These are phyloP conservation scores for Agrypnus murinus DNA, from an alignment of 2,888 invertebrate genomes.

Conservation along the genomic window DNA sequence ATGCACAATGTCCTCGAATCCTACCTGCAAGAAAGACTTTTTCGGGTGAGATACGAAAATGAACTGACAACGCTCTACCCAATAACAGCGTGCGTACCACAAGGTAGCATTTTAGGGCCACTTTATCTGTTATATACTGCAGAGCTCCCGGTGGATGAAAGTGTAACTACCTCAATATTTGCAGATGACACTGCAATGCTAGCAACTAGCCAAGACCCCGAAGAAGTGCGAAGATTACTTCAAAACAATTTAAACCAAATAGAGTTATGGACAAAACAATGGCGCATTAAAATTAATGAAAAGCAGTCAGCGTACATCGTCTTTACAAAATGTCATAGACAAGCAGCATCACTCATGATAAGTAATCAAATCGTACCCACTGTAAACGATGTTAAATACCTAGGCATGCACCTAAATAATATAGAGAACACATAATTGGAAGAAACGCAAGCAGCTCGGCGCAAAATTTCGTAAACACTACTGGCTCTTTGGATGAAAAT, in stretches of 20 bases:
- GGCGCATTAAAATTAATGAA: background rate
- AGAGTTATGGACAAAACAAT: background rate
- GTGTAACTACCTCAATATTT: background rate
- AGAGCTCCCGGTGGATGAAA: too few species aligned
- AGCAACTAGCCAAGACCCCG: too few species aligned
- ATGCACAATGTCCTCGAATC: too few species aligned
- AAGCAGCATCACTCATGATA: background rate
- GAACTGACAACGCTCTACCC: too few species aligned
- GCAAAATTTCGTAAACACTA: slow-evolving; percentile 10
- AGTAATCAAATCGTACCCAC: background rate
- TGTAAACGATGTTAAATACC: too few species aligned
- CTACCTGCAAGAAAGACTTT: too few species aligned
- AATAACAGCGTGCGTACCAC: background rate
- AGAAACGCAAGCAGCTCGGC: slow-evolving; percentile 8
- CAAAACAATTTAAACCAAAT: background rate
- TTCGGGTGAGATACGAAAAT: background rate
- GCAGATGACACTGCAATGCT: background rate
- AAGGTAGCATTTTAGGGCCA: background rate
- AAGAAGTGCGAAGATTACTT: too few species aligned
- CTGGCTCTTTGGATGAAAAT: too few species aligned
- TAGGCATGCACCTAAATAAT: background rate
- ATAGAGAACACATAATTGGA: background rate
- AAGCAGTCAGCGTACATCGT: background rate
- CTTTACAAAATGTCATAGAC: too few species aligned
- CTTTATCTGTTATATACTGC: background rate